A percentile compares a stretch with the other conserved stretches of the same genome.
phyloP scores from a whole-genome alignment of 2,113 vertebrate genomes.

The Philantomba maxwellii region DNA sequence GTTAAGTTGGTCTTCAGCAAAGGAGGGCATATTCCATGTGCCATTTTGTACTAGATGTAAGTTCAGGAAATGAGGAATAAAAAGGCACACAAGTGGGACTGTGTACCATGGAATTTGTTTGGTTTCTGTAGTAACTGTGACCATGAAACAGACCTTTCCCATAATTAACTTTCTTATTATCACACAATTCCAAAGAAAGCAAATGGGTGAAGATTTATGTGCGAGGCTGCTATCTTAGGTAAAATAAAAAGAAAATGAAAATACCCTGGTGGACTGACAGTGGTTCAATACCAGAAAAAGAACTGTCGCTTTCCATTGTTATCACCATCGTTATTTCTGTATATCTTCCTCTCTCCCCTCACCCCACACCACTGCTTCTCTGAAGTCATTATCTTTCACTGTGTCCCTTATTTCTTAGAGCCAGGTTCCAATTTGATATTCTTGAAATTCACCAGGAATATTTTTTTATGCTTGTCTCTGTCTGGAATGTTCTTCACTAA shows the following conservation, averaged over 20 bases:
- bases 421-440: neutral
- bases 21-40: neutral
- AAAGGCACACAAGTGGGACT: neutral
- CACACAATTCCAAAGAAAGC: neutral
- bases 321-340: neutral
- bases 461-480: neutral
- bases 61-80: neutral
- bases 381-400: neutral
- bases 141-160: neutral
- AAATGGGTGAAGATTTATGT: neutral
- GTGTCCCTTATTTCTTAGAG: neutral
- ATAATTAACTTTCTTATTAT: neutral
- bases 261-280: neutral
- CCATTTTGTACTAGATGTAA: neutral
- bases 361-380: neutral
- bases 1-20: neutral
- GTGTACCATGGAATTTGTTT: neutral
- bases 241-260: slow-evolving; percentile 9
- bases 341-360: neutral
- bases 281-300: neutral
- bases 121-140: neutral
- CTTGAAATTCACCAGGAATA: neutral
- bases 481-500: neutral
- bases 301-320: neutral
- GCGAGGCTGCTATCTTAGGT: neutral